phyloP scores from a whole-genome alignment of 2,888 invertebrate species.

The Emmelina monodactyla region DNA sequence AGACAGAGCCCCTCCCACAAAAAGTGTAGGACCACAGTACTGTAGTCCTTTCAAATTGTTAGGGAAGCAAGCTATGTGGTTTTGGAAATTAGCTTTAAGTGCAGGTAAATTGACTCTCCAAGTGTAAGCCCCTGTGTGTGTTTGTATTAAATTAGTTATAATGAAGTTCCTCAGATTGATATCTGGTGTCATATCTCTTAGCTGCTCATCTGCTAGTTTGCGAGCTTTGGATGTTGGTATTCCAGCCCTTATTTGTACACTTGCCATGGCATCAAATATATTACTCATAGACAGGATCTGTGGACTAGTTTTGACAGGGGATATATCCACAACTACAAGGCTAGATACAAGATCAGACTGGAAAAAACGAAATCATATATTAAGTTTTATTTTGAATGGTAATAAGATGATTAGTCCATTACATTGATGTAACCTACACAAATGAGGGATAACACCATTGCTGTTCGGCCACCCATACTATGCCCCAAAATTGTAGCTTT shows the following conservation, averaged over 20 bases:
- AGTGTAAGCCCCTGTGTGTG: slow-evolving; percentile 66
- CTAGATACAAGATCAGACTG: slow-evolving; percentile 71
- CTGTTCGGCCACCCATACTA: slow-evolving; percentile 95
- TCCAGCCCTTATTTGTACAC: slow-evolving; percentile 66
- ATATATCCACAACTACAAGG: slow-evolving; percentile 75
- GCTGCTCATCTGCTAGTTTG: slow-evolving; percentile 67
- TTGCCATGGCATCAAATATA: slow-evolving; percentile 73
- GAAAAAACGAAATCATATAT: slow-evolving; percentile 19
- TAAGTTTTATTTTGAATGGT: not conserved
- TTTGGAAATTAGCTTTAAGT: slow-evolving; percentile 70
- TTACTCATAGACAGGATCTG: slow-evolving; percentile 68
- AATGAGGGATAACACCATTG: slow-evolving; percentile 83
- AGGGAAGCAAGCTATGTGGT: slow-evolving; percentile 73
- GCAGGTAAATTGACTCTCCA: slow-evolving; percentile 86
- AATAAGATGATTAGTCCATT: not conserved
- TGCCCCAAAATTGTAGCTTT: slow-evolving; percentile 83
- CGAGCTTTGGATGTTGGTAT: slow-evolving; percentile 75
- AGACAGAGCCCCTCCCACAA: slow-evolving; percentile 85
- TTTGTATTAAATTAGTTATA: slow-evolving; percentile 83
- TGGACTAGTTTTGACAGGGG: slow-evolving; percentile 70
- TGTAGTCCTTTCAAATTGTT: slow-evolving; percentile 46
- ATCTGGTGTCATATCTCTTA: slow-evolving; percentile 66
- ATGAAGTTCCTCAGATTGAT: slow-evolving; percentile 77
- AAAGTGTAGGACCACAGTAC: slow-evolving; percentile 77
- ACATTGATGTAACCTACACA: slow-evolving; percentile 45